Conservation (phyloP, 2,113 vertebrate genomes). For the Trematocara nigrifrons region DNA sequence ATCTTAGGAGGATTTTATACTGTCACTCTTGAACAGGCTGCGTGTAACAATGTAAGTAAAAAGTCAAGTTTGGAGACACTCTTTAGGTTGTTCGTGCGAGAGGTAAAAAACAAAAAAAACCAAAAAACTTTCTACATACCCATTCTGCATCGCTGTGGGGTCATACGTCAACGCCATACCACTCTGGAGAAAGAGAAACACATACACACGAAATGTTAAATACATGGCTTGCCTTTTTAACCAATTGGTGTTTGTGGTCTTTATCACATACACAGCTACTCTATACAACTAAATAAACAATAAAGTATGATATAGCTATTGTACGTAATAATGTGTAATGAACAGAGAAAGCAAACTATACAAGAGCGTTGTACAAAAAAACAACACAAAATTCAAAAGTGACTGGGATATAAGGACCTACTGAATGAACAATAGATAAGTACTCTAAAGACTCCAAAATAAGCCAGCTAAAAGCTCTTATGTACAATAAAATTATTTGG, state of each 20-base stretch:
- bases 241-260: background rate
- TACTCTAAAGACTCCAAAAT: background rate
- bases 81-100: background rate
- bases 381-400: background rate
- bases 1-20: background rate
- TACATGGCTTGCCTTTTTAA: background rate
- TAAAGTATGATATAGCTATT: background rate
- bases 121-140: slow-evolving; percentile 73
- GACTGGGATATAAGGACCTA: background rate
- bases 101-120: background rate
- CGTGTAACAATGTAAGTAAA: background rate
- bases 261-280: background rate
- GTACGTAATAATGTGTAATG: background rate
- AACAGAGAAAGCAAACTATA: background rate
- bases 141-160: slow-evolving; percentile 94
- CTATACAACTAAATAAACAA: background rate
- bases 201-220: background rate
- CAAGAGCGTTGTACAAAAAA: background rate
- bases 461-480: background rate
- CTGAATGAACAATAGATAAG: background rate
- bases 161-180: slow-evolving; percentile 97
- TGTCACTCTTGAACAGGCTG: background rate
- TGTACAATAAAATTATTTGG: background rate
- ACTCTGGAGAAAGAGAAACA: slow-evolving; percentile 73
- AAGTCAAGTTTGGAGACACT: background rate